Percentiles rank a stretch among this genome's conserved stretches.
phyloP scores from a whole-genome alignment of 2,888 invertebrate species.

The Oscheius onirici region DNA sequence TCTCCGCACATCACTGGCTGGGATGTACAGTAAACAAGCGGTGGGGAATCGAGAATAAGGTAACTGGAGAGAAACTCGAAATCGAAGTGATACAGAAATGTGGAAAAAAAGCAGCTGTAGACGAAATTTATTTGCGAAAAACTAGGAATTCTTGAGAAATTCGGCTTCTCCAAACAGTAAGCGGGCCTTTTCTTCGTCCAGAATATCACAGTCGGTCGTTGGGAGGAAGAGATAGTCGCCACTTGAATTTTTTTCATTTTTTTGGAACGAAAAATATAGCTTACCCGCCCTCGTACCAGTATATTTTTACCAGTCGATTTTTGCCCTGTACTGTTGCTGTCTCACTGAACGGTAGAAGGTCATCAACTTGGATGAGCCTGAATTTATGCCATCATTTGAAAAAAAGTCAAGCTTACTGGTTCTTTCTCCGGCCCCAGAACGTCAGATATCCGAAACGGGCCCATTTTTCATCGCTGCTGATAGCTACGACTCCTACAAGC shows the following conservation, averaged over 20 bases:
- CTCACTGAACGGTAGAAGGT: conserved; percentile 42
- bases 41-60: too few species aligned
- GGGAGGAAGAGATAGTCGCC: not conserved
- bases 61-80: too few species aligned
- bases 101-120: too few species aligned
- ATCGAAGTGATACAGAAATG: too few species aligned
- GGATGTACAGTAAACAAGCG: too few species aligned
- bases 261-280: too few species aligned
- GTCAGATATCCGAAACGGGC: conserved; percentile 55
- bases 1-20: too few species aligned
- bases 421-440: conserved; percentile 53
- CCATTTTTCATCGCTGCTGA: conserved; percentile 44
- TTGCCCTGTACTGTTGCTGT: conserved; percentile 13
- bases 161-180: too few species aligned
- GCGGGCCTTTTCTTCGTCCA: too few species aligned
- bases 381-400: not conserved
- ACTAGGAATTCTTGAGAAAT: too few species aligned
- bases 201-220: too few species aligned
- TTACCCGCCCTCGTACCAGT: conserved; percentile 30
- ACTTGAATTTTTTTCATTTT: not conserved
- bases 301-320: conserved; percentile 40
- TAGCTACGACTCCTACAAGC: conserved; percentile 58
- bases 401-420: conserved; percentile 33
- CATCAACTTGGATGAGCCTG: conserved; percentile 33
- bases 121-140: too few species aligned